Percentiles rank a stretch among this genome's conserved stretches.
Evolutionary conservation across 2,797 vertebrate species (phyloP).

Genomic region (Enteromius anoplus): DNA sequence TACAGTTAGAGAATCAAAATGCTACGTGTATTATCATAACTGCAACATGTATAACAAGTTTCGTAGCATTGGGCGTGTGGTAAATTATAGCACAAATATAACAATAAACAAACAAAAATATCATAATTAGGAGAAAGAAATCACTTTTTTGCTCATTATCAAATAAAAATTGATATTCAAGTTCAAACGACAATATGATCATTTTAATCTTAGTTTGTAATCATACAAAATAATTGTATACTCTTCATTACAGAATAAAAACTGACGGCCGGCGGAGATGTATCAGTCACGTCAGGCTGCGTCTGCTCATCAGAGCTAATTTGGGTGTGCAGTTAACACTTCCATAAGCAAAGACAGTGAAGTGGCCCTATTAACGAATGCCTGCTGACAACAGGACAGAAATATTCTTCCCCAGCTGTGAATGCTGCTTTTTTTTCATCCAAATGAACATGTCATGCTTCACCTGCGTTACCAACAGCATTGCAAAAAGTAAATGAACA

Average conservation of each 20-base stretch:
- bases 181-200: slow-evolving; percentile 18
- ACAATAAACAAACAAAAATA: background rate
- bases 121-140: background rate
- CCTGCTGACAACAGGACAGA: slow-evolving; percentile 64
- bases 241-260: slow-evolving; percentile 55
- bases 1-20: slow-evolving; percentile 16
- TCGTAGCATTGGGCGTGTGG: background rate
- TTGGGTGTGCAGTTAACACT: slow-evolving; percentile 62
- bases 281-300: slow-evolving; percentile 59
- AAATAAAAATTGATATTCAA: slow-evolving; percentile 1
- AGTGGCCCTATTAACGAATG: slow-evolving; percentile 64
- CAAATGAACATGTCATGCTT: slow-evolving; percentile 66
- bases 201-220: slow-evolving; percentile 52
- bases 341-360: slow-evolving; percentile 64
- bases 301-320: slow-evolving; percentile 65
- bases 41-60: background rate
- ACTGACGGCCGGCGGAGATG: slow-evolving; percentile 42
- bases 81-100: slow-evolving; percentile 9
- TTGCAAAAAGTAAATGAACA: slow-evolving; percentile 61
- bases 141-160: background rate
- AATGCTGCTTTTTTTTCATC: slow-evolving; percentile 50
- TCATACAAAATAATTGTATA: slow-evolving; percentile 45
- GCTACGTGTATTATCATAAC: background rate
- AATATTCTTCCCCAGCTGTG: slow-evolving; percentile 65
- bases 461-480: slow-evolving; percentile 65